Percentiles rank a stretch among this genome's conserved stretches.
phyloP scores from a whole-genome alignment of 1,140 invertebrate genomes.

The Papilio helenus region DNA sequence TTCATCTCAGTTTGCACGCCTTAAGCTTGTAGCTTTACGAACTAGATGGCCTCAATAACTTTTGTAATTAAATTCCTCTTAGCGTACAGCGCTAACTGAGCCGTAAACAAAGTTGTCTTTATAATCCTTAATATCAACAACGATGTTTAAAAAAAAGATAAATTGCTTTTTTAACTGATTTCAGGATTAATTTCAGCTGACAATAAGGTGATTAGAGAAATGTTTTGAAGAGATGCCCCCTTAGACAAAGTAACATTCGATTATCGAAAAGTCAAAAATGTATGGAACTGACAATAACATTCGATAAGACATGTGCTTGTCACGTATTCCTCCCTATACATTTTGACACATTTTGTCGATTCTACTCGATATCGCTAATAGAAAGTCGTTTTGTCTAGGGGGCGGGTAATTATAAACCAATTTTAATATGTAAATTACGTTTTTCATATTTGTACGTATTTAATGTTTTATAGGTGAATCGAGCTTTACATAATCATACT shows the following conservation, averaged over 20 bases:
- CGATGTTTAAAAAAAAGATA: background rate
- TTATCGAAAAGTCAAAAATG: too few species aligned
- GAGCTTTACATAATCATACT: background rate
- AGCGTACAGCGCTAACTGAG: background rate
- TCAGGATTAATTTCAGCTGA: background rate
- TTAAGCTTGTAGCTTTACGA: constrained; percentile 16
- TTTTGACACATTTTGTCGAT: too few species aligned
- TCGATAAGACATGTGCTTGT: too few species aligned
- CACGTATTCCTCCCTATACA: too few species aligned
- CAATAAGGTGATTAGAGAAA: background rate
- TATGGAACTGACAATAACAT: too few species aligned
- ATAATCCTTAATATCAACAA: background rate
- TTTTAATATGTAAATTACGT: background rate
- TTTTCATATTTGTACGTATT: background rate
- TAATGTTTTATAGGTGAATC: background rate
- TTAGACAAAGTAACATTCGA: too few species aligned
- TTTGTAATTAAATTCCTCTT: constrained; percentile 38
- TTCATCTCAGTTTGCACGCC: constrained; percentile 9
- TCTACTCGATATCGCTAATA: too few species aligned
- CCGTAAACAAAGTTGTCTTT: constrained; percentile 29
- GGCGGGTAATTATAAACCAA: too few species aligned
- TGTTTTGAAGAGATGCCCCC: background rate
- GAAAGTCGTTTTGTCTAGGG: too few species aligned
- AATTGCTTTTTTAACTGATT: too few species aligned
- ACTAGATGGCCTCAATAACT: constrained; percentile 20